A percentile compares a stretch with the other conserved stretches of the same genome.
Evolutionary conservation across 37 sponge, comb jelly and placozoan genomes (phyloP).

Genomic region (Chondrilla cf. caribensis): DNA sequence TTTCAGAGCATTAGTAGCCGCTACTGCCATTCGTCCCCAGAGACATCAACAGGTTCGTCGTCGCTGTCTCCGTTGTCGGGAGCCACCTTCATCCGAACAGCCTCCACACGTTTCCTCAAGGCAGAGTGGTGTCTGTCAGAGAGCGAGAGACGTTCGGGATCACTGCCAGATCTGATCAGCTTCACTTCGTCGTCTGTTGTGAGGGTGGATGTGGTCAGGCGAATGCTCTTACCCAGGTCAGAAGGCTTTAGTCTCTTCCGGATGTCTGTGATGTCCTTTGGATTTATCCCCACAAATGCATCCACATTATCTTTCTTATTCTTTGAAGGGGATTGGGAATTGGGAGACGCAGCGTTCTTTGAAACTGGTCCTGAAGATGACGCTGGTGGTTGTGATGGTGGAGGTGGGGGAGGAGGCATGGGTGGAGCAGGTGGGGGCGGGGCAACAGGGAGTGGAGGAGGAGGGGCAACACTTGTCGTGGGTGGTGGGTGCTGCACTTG

Average conservation of each 20-base stretch:
- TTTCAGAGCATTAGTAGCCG: too few relatives aligned
- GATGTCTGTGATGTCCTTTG: constrained; percentile 38
- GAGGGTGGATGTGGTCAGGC: not conserved
- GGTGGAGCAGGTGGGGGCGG: constrained; percentile 27
- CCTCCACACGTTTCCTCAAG: not conserved
- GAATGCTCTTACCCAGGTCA: constrained; percentile 18
- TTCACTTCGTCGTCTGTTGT: constrained; percentile 20
- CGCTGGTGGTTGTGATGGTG: constrained; percentile 6
- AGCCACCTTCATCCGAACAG: not conserved
- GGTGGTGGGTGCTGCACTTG: constrained; percentile 9
- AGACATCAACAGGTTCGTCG: not conserved
- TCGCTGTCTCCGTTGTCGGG: not conserved
- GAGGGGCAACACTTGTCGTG: not conserved
- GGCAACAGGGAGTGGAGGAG: constrained; percentile 7
- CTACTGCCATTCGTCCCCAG: not conserved
- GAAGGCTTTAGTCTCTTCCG: constrained; percentile 9
- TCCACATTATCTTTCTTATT: not conserved
- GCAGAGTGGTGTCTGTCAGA: not conserved
- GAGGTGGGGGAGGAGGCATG: constrained; percentile 42
- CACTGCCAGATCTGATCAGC: constrained; percentile 11
- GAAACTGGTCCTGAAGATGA: not conserved
- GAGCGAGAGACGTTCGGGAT: constrained; percentile 7
- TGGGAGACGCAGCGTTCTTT: not conserved
- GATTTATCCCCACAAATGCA: not conserved
- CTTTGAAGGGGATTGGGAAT: not conserved